phyloP scores from a whole-genome alignment of 2,888 invertebrate species.

The Leucophora obtusa region DNA sequence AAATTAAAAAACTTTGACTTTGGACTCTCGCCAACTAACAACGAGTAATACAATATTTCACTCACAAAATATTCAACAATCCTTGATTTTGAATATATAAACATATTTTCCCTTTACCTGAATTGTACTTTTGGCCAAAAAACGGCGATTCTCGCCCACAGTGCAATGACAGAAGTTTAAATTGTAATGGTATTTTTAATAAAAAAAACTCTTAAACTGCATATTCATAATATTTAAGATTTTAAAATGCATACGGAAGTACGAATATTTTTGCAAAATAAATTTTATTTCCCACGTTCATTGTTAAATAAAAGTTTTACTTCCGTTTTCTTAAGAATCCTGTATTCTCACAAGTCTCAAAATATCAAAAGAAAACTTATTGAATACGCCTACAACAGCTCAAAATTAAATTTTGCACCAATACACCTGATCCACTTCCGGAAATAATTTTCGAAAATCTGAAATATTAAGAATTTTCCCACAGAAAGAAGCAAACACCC shows the following conservation, averaged over 20 bases:
- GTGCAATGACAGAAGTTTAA: too few species aligned
- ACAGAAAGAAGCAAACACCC: slow-evolving; percentile 30
- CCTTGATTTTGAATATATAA: too few species aligned
- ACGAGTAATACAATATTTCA: too few species aligned
- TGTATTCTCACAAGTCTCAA: neutral
- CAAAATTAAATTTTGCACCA: slow-evolving; percentile 25
- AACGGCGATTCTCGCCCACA: too few species aligned
- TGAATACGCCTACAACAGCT: slow-evolving; percentile 17
- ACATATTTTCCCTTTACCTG: too few species aligned
- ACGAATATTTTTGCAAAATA: neutral
- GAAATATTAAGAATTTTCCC: slow-evolving; percentile 27
- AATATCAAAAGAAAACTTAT: neutral
- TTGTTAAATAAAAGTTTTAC: neutral
- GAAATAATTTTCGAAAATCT: slow-evolving; percentile 33
- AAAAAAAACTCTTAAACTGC: too few species aligned
- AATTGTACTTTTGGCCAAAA: too few species aligned
- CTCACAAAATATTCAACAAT: too few species aligned
- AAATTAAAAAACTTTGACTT: too few species aligned
- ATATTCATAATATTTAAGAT: too few species aligned
- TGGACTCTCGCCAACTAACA: too few species aligned
- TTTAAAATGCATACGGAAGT: neutral
- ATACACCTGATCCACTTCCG: slow-evolving; percentile 66
- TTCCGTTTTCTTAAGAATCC: slow-evolving; percentile 4
- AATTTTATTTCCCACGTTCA: slow-evolving; percentile 3
- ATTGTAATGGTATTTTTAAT: too few species aligned